Conservation (phyloP, 2,888 invertebrate species). For the Argynnis bischoffii region DNA sequence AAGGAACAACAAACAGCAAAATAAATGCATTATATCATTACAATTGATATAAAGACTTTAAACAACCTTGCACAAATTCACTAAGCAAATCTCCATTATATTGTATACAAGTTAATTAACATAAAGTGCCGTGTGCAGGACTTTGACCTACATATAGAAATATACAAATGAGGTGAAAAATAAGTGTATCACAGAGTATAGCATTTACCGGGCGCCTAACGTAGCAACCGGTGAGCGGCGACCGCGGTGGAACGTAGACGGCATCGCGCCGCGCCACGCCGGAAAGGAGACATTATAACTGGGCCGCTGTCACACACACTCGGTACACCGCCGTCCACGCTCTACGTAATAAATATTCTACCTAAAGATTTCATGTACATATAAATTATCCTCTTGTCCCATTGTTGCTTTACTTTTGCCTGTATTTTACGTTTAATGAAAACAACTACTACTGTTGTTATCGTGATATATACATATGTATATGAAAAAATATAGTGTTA, state of each 20-base stretch:
- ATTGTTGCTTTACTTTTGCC: slow-evolving; percentile 1
- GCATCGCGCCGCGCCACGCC: slow-evolving; percentile 51
- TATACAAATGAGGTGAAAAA: slow-evolving; percentile 25
- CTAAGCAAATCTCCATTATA: neutral
- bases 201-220: slow-evolving; percentile 27
- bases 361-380: slow-evolving; percentile 31
- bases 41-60: too few relatives aligned
- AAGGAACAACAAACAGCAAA: too few relatives aligned
- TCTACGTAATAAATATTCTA: slow-evolving; percentile 36
- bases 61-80: neutral
- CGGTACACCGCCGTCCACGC: slow-evolving; percentile 29
- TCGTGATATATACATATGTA: too few relatives aligned
- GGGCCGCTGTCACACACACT: slow-evolving; percentile 47
- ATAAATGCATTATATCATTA: too few relatives aligned
- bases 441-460: neutral
- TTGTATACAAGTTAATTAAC: slow-evolving; percentile 18
- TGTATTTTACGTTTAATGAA: slow-evolving; percentile 1
- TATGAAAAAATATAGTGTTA: too few relatives aligned
- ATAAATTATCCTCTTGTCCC: slow-evolving; percentile 28
- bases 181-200: slow-evolving; percentile 6
- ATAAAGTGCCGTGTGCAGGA: slow-evolving; percentile 18
- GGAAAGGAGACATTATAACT: slow-evolving; percentile 52
- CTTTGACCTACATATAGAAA: slow-evolving; percentile 25
- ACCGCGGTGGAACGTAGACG: slow-evolving; percentile 59
- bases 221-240: slow-evolving; percentile 37